Percentiles rank a stretch among this genome's conserved stretches.
Evolutionary conservation across 2,888 invertebrate genomes (phyloP).

Genomic region (Craniophora ligustri): DNA sequence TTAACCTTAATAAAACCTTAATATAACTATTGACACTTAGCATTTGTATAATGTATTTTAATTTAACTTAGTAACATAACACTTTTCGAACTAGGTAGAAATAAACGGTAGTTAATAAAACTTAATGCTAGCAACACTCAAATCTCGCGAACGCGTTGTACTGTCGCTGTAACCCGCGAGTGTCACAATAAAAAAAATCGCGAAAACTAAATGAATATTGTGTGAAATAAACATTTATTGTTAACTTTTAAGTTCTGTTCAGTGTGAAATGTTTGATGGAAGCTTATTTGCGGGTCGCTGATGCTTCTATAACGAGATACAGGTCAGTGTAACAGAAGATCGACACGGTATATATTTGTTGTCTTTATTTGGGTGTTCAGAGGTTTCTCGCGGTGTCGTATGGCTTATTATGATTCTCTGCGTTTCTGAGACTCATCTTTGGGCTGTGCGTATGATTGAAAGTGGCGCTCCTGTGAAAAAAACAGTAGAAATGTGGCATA

Average conservation of each 20-base stretch:
- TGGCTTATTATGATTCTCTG: conserved; percentile 62
- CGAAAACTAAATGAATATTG: conserved; percentile 78
- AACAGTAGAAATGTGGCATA: conserved; percentile 4
- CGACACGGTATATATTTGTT: conserved; percentile 72
- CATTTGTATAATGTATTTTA: too few species aligned
- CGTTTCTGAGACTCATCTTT: conserved; percentile 25
- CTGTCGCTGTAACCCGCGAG: conserved; percentile 68
- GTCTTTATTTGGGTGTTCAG: conserved; percentile 83
- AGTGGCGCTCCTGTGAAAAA: conserved; percentile 6
- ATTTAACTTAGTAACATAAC: background rate
- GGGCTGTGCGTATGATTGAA: background rate
- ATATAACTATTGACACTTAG: too few species aligned
- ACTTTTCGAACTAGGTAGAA: conserved; percentile 14
- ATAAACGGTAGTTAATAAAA: conserved; percentile 21
- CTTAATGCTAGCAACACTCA: conserved; percentile 49
- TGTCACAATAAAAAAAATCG: conserved; percentile 77
- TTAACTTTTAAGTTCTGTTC: conserved; percentile 71
- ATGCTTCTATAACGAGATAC: conserved; percentile 63
- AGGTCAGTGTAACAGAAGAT: conserved; percentile 72
- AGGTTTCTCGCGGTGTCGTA: conserved; percentile 72
- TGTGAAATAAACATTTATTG: conserved; percentile 78
- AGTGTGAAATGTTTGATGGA: conserved; percentile 72
- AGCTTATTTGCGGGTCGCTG: conserved; percentile 60
- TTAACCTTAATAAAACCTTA: too few species aligned
- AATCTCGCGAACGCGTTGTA: conserved; percentile 64